phyloP scores from a whole-genome alignment of 2,797 vertebrate species.

The Sebastes vulpes region DNA sequence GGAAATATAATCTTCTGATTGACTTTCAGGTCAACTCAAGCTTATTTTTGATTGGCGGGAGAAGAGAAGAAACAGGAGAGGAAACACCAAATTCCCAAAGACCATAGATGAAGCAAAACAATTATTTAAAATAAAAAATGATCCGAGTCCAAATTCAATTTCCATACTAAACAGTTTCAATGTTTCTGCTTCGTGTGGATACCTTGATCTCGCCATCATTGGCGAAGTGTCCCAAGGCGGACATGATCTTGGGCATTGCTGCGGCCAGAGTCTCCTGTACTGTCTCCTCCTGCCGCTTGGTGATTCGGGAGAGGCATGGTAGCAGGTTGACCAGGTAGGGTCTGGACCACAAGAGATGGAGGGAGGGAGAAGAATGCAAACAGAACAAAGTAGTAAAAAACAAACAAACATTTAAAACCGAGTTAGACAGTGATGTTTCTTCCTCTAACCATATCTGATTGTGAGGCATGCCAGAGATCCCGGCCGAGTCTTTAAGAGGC shows the following conservation, averaged over 20 bases:
- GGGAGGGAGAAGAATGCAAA: neutral
- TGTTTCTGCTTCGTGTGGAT: constrained; percentile 21
- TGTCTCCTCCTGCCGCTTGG: constrained; percentile 93
- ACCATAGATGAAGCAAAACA: neutral
- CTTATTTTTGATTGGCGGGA: neutral
- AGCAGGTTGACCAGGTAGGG: constrained; percentile 96
- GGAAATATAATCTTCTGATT: neutral
- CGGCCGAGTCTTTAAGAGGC: too few species aligned
- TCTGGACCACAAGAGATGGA: constrained; percentile 70
- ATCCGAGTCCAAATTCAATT: too few species aligned
- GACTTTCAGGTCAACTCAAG: neutral
- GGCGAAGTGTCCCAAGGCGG: constrained; percentile 94
- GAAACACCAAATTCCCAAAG: neutral
- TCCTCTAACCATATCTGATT: too few species aligned
- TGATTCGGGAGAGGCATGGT: constrained; percentile 94
- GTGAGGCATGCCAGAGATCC: too few species aligned
- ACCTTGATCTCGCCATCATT: constrained; percentile 99
- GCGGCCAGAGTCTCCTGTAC: constrained; percentile 95
- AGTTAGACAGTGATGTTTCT: too few species aligned
- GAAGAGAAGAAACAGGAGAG: neutral
- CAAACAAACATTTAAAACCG: too few species aligned
- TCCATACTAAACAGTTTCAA: neutral
- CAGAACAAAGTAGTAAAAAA: neutral
- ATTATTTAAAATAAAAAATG: neutral
- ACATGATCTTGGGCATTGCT: constrained; percentile 96